These are phyloP conservation scores for Craterocephalus amniculus DNA, from an alignment of 2,797 vertebrate genomes.

Conservation along the genomic window DNA sequence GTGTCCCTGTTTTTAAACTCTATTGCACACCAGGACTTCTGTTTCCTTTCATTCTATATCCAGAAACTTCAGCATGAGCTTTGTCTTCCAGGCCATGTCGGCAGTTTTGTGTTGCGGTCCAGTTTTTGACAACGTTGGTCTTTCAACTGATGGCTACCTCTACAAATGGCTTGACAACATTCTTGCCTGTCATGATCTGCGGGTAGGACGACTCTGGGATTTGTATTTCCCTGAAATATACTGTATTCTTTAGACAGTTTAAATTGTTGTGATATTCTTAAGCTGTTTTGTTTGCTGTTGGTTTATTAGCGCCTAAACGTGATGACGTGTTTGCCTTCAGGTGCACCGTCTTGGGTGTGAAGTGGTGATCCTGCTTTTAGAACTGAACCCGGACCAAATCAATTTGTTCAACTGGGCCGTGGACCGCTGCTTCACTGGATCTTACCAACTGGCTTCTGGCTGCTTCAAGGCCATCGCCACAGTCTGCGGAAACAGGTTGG, in stretches of 20 bases:
- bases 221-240: neutral
- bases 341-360: constrained; percentile 98
- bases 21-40: neutral
- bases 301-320: neutral
- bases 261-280: neutral
- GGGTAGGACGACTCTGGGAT: constrained; percentile 80
- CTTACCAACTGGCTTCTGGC: constrained; percentile 96
- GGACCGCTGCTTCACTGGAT: constrained; percentile 97
- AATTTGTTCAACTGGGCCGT: constrained; percentile 99
- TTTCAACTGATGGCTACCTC: constrained; percentile 98
- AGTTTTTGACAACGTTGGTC: constrained; percentile 98
- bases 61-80: neutral
- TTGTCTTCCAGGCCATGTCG: constrained; percentile 91
- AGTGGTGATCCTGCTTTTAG: constrained; percentile 94
- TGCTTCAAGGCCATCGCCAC: constrained; percentile 99
- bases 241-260: neutral
- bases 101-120: constrained; percentile 97
- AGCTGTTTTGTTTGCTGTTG: neutral
- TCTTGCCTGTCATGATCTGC: constrained; percentile 95
- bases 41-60: neutral
- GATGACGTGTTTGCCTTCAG: constrained; percentile 68
- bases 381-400: constrained; percentile 96
- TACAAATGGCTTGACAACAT: constrained; percentile 99
- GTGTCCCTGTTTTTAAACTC: neutral
- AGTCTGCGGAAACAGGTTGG: constrained; percentile 96